phyloP scores from a whole-genome alignment of 2,797 vertebrate genomes.

The Sarcoramphus papa region DNA sequence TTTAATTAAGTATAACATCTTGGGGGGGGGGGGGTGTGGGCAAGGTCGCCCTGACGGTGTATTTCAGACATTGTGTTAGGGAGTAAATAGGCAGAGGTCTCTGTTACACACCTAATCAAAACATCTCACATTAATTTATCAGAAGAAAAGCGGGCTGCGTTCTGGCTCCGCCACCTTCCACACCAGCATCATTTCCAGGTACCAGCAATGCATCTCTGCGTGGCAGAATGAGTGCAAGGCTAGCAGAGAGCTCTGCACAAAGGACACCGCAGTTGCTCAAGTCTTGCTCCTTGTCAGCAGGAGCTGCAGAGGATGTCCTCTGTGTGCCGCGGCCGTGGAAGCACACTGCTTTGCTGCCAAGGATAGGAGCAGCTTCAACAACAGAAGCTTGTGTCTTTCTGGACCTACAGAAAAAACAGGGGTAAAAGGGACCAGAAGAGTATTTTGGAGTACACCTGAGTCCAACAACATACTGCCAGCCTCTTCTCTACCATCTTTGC shows the following conservation, averaged over 20 bases:
- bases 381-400: background rate
- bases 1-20: background rate
- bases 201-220: background rate
- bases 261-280: background rate
- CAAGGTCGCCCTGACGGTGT: background rate
- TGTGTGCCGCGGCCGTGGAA: rapidly evolving
- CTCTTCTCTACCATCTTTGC: background rate
- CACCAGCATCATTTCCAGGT: background rate
- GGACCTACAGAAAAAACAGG: background rate
- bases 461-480: background rate
- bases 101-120: conserved; percentile 36
- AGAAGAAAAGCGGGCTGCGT: background rate
- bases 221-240: background rate
- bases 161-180: background rate
- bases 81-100: background rate
- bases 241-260: background rate
- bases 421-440: background rate
- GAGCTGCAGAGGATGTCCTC: background rate
- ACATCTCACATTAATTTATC: background rate
- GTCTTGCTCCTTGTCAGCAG: background rate
- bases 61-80: background rate
- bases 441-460: background rate
- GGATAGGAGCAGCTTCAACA: background rate
- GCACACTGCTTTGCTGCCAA: background rate
- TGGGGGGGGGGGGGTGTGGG: background rate